Evolutionary conservation across 2,888 invertebrate species (phyloP).

Genomic region (Sturmia bella): DNA sequence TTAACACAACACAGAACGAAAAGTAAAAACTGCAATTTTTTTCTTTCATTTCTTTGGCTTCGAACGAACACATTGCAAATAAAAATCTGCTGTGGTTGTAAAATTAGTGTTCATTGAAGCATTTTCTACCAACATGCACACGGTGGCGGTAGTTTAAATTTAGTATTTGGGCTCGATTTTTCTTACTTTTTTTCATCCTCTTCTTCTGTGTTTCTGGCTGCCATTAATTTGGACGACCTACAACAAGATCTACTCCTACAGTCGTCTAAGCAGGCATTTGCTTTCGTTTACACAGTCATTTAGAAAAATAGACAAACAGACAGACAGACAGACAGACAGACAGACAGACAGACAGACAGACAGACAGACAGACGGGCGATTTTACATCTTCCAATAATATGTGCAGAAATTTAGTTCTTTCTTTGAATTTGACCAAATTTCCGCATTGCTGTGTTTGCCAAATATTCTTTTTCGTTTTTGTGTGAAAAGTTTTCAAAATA

Average conservation of each 20-base stretch:
- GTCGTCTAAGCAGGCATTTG: conserved; percentile 9
- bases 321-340: background rate
- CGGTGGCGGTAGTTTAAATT: conserved; percentile 41
- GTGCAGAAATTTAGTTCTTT: conserved; percentile 39
- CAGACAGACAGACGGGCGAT: background rate
- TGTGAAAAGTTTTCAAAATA: background rate
- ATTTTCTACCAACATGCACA: conserved; percentile 54
- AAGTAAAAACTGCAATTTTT: conserved; percentile 34
- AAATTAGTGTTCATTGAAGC: conserved; percentile 64
- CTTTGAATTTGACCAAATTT: conserved; percentile 64
- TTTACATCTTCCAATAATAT: conserved; percentile 52
- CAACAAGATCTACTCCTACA: conserved; percentile 39
- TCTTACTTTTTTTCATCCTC: background rate
- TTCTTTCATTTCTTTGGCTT: conserved; percentile 5
- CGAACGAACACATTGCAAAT: background rate
- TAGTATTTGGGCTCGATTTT: conserved; percentile 8
- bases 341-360: conserved; percentile 7
- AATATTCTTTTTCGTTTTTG: conserved; percentile 32
- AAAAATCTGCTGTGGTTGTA: conserved; percentile 25
- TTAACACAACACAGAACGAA: background rate
- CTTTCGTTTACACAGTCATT: background rate
- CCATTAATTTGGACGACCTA: conserved; percentile 41
- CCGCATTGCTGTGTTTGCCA: conserved; percentile 66
- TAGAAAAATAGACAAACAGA: conserved; percentile 7
- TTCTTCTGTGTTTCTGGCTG: background rate